Percentiles rank a stretch among this genome's conserved stretches.
These are phyloP conservation scores for Momotus momota DNA, from an alignment of 2,797 vertebrate species.

Conservation along the genomic window DNA sequence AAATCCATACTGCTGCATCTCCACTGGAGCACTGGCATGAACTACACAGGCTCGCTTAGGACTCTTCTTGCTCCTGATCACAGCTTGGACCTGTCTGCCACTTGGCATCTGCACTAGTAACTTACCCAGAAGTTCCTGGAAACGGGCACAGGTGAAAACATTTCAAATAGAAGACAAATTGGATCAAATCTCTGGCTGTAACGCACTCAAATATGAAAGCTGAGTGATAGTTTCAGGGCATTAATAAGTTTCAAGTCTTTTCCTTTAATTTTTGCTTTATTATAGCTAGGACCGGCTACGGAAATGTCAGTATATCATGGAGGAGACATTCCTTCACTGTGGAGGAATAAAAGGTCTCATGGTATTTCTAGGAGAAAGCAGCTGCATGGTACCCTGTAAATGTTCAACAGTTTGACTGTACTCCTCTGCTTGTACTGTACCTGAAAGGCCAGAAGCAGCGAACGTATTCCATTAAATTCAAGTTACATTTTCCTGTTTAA, in stretches of 20 bases:
- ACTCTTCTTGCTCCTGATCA: background rate
- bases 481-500: background rate
- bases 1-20: background rate
- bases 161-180: background rate
- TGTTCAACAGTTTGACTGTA: background rate
- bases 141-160: background rate
- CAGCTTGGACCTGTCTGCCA: background rate
- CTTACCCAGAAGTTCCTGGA: background rate
- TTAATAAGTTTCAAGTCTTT: background rate
- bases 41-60: background rate
- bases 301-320: background rate
- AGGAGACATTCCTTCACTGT: background rate
- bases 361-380: background rate
- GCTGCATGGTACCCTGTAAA: background rate
- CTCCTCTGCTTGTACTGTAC: background rate
- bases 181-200: background rate
- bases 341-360: background rate
- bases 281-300: background rate
- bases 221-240: background rate
- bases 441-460: background rate
- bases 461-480: background rate
- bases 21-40: background rate
- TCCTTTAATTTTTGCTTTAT: background rate
- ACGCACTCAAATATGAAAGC: background rate
- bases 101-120: background rate